A percentile compares a stretch with the other conserved stretches of the same genome.
These are phyloP conservation scores for Eulemur macaco DNA, from an alignment of 2,113 vertebrate species.

Conservation along the genomic window DNA sequence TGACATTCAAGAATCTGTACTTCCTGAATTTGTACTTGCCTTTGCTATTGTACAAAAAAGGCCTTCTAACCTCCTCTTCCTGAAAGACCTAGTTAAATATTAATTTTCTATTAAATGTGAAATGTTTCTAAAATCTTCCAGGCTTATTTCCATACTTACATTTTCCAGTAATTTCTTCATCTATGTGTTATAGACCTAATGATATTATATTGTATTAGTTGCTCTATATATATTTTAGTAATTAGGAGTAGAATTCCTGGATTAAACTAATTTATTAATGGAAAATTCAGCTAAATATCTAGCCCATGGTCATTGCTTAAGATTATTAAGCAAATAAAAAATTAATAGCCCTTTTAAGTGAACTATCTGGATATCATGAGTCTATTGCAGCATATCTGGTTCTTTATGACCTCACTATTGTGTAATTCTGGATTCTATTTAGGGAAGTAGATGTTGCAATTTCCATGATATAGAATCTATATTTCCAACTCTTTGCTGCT, in stretches of 20 bases:
- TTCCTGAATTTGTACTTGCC: background rate
- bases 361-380: background rate
- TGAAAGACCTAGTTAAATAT: background rate
- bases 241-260: background rate
- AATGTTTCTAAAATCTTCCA: background rate
- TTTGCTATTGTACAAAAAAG: background rate
- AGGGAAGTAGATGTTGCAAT: background rate
- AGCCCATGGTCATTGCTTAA: background rate
- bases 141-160: fast-evolving
- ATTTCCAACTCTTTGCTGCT: slow-evolving; percentile 1
- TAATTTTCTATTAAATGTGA: background rate
- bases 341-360: background rate
- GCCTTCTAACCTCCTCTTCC: background rate
- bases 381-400: background rate
- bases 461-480: background rate
- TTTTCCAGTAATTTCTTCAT: background rate
- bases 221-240: background rate
- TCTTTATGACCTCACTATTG: background rate
- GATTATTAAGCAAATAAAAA: background rate
- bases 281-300: background rate
- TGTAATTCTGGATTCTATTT: background rate
- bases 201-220: background rate
- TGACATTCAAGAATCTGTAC: background rate
- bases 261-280: background rate
- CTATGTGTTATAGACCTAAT: background rate